Percentiles rank a stretch among this genome's conserved stretches.
Conservation (phyloP, 2,888 invertebrate genomes). For the Hirtodrosophila trivittata region DNA sequence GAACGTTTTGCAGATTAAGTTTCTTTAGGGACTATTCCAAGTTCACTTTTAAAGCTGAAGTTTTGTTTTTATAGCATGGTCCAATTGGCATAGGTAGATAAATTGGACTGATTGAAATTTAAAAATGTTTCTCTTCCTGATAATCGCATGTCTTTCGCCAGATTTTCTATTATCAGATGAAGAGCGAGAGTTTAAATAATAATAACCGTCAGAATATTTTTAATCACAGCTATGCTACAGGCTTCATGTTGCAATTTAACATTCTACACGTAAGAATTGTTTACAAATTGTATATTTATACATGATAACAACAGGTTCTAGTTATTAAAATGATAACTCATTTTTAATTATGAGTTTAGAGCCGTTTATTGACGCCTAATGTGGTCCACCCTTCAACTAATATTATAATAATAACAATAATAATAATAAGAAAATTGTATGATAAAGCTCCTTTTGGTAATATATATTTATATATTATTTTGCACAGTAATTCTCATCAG, state of each 20-base stretch:
- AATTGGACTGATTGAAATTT: slow-evolving; percentile 70
- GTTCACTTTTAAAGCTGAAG: slow-evolving; percentile 4
- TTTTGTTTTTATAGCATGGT: slow-evolving; percentile 17
- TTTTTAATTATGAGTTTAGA: slow-evolving; percentile 25
- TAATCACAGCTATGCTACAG: slow-evolving; percentile 43
- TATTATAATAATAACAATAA: slow-evolving; percentile 34
- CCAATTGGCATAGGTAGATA: slow-evolving; percentile 48
- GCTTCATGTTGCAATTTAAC: slow-evolving; percentile 38
- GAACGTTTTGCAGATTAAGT: slow-evolving; percentile 48
- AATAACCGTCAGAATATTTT: slow-evolving; percentile 71
- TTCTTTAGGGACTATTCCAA: slow-evolving; percentile 7
- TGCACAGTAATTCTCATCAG: slow-evolving; percentile 8
- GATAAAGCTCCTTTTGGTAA: slow-evolving; percentile 11
- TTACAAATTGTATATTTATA: slow-evolving; percentile 29
- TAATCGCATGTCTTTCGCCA: slow-evolving; percentile 37
- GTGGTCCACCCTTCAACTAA: slow-evolving; percentile 49
- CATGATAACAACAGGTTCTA: slow-evolving; percentile 13
- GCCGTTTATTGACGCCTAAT: slow-evolving; percentile 5
- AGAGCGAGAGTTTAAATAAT: slow-evolving; percentile 70
- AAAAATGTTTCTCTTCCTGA: slow-evolving; percentile 75
- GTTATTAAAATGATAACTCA: slow-evolving; percentile 13
- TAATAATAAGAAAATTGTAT: slow-evolving; percentile 9
- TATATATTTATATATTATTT: slow-evolving; percentile 29
- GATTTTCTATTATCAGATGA: slow-evolving; percentile 51
- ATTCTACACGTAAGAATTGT: slow-evolving; percentile 63